Evolutionary conservation across 2,797 vertebrate species (phyloP).

Genomic region (Pangasius krempfi): DNA sequence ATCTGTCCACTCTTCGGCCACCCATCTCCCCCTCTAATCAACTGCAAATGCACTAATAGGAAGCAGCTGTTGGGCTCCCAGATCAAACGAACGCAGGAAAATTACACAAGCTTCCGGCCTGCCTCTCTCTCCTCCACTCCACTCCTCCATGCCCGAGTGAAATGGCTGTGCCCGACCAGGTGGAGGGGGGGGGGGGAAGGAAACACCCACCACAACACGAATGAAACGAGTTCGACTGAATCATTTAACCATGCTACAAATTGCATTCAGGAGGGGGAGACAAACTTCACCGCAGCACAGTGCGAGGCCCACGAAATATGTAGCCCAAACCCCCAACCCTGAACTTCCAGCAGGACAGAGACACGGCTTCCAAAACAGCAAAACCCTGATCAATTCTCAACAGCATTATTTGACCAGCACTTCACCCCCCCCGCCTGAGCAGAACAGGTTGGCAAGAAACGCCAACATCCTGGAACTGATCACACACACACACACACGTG

Average conservation of each 20-base stretch:
- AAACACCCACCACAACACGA: background rate
- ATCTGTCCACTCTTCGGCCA: constrained; percentile 61
- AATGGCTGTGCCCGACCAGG: constrained; percentile 19
- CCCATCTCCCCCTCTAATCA: constrained; percentile 76
- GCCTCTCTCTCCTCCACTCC: constrained; percentile 58
- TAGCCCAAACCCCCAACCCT: background rate
- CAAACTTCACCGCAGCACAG: constrained; percentile 16
- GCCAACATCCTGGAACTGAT: constrained; percentile 48
- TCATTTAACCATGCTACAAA: constrained; percentile 28
- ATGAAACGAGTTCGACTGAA: constrained; percentile 1
- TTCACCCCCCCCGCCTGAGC: constrained; percentile 31
- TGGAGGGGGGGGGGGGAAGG: background rate
- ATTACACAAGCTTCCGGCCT: constrained; percentile 75
- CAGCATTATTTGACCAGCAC: constrained; percentile 35
- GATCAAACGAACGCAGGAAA: constrained; percentile 77
- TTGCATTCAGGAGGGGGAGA: constrained; percentile 20
- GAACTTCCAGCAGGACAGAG: background rate
- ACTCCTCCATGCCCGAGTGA: constrained; percentile 23
- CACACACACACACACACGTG: background rate
- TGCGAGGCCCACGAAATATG: background rate
- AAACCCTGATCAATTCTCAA: constrained; percentile 36
- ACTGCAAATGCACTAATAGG: constrained; percentile 82
- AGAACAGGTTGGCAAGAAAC: constrained; percentile 40
- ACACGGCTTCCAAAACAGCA: background rate
- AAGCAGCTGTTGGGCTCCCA: constrained; percentile 77